phyloP scores from a whole-genome alignment of 2,797 vertebrate genomes.

The Sciurus carolinensis region DNA sequence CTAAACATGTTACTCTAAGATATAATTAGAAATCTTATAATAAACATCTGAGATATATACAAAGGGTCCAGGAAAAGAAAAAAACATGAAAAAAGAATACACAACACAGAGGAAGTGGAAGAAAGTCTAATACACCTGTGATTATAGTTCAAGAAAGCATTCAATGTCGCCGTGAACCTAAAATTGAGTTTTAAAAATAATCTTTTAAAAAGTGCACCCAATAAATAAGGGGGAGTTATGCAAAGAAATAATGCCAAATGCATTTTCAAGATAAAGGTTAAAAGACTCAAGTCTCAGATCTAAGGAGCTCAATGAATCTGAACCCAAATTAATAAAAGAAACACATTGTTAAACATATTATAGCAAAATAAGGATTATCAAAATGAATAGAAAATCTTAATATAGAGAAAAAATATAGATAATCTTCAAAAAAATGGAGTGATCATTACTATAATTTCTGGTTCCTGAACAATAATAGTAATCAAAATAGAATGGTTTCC shows the following conservation, averaged over 20 bases:
- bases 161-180: neutral
- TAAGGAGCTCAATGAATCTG: neutral
- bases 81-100: neutral
- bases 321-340: neutral
- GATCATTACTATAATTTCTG: conserved; percentile 16
- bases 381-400: conserved; percentile 11
- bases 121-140: neutral
- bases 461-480: neutral
- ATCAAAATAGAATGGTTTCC: neutral
- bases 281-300: neutral
- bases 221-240: neutral
- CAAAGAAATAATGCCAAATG: neutral
- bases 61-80: neutral
- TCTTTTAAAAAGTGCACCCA: neutral
- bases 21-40: neutral
- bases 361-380: conserved; percentile 51
- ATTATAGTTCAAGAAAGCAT: neutral
- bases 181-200: neutral
- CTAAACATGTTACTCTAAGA: neutral
- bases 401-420: conserved; percentile 1
- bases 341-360: neutral
- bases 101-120: neutral
- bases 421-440: neutral
- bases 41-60: neutral
- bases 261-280: neutral